These are phyloP conservation scores for Paralvinella palmiformis DNA, from an alignment of 1,140 invertebrate species.

Conservation along the genomic window DNA sequence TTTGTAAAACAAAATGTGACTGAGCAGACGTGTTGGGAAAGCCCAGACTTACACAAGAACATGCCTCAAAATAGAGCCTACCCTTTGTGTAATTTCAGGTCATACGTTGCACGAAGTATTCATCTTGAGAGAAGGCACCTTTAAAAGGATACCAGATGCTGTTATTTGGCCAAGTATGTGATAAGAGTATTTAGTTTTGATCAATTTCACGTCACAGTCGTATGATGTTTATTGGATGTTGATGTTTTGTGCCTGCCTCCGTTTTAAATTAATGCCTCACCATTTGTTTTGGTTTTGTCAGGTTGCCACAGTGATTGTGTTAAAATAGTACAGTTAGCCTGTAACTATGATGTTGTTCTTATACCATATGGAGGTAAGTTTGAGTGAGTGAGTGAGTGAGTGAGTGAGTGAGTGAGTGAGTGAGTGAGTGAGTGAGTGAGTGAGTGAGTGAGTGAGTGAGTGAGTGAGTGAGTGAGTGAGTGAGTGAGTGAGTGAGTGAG, in stretches of 20 bases:
- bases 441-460: too few species aligned
- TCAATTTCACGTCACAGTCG: slow-evolving; percentile 11
- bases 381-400: slow-evolving; percentile 11
- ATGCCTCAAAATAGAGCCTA: too few species aligned
- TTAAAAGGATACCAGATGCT: slow-evolving; percentile 83
- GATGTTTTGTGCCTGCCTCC: too few species aligned
- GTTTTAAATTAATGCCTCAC: too few species aligned
- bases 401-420: slow-evolving; percentile 11
- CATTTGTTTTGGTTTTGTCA: too few species aligned
- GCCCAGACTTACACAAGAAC: too few species aligned
- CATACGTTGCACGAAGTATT: slow-evolving; percentile 88
- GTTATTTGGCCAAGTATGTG: slow-evolving; percentile 76
- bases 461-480: too few species aligned
- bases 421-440: slow-evolving; percentile 11
- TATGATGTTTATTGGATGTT: too few species aligned
- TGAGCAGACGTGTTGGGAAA: too few species aligned
- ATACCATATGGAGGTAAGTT: slow-evolving; percentile 83
- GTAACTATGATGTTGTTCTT: slow-evolving; percentile 70
- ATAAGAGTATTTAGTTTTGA: slow-evolving; percentile 8
- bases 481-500: too few species aligned
- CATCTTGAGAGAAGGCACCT: slow-evolving; percentile 62
- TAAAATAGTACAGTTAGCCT: slow-evolving; percentile 67
- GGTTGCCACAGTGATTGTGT: slow-evolving; percentile 5
- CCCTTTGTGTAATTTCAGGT: slow-evolving; percentile 41
- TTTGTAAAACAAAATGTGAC: too few species aligned